phyloP scores from a whole-genome alignment of 2,888 invertebrate species.

The Germaria angustata region DNA sequence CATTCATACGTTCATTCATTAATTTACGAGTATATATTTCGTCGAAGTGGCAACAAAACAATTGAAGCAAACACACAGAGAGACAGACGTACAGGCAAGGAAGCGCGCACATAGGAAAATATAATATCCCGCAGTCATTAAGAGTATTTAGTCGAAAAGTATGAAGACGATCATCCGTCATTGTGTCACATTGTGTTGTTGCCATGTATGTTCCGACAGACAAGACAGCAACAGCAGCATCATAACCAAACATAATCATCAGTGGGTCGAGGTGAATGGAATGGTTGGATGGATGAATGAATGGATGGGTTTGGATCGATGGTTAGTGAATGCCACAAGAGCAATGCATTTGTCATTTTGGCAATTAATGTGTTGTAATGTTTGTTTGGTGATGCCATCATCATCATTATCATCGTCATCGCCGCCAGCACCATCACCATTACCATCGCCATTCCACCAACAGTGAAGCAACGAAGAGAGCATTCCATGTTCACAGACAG shows the following conservation, averaged over 20 bases:
- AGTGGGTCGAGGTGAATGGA: constrained; percentile 40
- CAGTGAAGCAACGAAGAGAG: constrained; percentile 30
- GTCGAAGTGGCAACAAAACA: constrained; percentile 33
- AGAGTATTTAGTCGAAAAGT: constrained; percentile 60
- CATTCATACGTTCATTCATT: constrained; percentile 1
- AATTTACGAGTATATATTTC: constrained; percentile 23
- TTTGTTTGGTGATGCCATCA: constrained; percentile 42
- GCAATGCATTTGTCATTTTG: constrained; percentile 64
- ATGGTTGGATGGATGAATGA: constrained; percentile 34
- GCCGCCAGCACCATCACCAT: constrained; percentile 15
- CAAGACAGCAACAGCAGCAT: constrained; percentile 30
- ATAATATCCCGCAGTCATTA: constrained; percentile 64
- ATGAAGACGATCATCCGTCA: constrained; percentile 65
- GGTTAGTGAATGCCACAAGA: constrained; percentile 55
- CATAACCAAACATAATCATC: constrained; percentile 15
- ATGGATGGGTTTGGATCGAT: constrained; percentile 40
- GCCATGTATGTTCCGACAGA: constrained; percentile 29
- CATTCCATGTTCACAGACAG: constrained; percentile 54
- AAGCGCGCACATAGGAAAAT: not conserved
- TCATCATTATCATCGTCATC: not conserved
- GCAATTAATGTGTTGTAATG: constrained; percentile 59
- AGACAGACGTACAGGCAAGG: constrained; percentile 18
- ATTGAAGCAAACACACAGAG: constrained; percentile 40
- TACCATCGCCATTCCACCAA: constrained; percentile 29
- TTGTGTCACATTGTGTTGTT: constrained; percentile 62